Conservation (phyloP, 2,113 vertebrate genomes). For the Caloenas nicobarica region DNA sequence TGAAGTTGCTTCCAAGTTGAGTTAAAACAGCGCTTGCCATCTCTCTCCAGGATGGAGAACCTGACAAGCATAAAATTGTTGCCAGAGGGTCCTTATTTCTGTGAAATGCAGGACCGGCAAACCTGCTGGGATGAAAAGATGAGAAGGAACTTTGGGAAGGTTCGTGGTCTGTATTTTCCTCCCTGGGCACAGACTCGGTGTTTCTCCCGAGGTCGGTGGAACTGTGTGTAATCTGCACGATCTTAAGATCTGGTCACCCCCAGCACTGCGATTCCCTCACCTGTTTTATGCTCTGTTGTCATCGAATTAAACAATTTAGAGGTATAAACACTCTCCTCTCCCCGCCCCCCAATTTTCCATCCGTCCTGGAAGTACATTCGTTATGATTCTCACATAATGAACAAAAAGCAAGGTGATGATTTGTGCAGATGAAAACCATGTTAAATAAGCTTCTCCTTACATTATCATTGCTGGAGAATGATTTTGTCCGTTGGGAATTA, state of each 20-base stretch:
- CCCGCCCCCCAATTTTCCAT: neutral
- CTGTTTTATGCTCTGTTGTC: neutral
- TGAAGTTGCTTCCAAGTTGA: neutral
- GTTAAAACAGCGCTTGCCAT: neutral
- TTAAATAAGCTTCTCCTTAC: neutral
- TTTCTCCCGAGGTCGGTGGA: neutral
- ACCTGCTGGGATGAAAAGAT: neutral
- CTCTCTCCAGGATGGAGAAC: neutral
- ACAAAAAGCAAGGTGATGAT: neutral
- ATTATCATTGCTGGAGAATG: neutral
- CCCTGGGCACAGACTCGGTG: too few relatives aligned
- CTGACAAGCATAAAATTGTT: neutral
- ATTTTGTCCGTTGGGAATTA: neutral
- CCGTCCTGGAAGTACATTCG: neutral
- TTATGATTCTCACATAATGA: neutral
- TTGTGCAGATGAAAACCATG: neutral
- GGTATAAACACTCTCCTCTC: neutral
- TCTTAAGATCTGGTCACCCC: too few relatives aligned
- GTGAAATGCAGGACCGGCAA: neutral
- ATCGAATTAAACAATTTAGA: neutral
- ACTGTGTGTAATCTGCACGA: rapidly evolving
- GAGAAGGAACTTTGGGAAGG: neutral
- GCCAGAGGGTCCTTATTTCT: neutral
- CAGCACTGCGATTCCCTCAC: neutral
- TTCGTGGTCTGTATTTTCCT: neutral